Evolutionary conservation across 2,113 vertebrate genomes (phyloP).

Genomic region (Protobothrops mucrosquamatus): DNA sequence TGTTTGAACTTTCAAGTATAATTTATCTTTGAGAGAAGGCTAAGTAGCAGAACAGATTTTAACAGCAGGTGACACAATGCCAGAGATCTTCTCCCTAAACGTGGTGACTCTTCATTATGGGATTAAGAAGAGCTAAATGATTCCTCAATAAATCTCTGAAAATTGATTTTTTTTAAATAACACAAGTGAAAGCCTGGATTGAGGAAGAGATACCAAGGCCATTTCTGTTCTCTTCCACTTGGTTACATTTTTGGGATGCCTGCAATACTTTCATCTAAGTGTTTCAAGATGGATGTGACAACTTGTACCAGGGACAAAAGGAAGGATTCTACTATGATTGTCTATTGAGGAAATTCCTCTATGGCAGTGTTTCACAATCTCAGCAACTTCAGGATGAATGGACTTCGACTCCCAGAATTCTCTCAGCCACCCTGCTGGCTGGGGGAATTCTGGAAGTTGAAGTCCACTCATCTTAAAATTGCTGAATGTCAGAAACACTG

Average conservation of each 20-base stretch:
- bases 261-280: background rate
- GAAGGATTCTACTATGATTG: background rate
- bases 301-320: background rate
- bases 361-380: background rate
- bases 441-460: background rate
- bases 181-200: background rate
- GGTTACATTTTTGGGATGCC: background rate
- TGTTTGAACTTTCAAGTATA: background rate
- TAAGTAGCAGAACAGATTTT: background rate
- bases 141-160: background rate
- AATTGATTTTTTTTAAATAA: background rate
- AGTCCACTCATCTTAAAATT: background rate
- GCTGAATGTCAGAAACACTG: background rate
- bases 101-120: background rate
- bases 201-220: background rate
- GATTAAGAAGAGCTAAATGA: background rate
- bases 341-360: background rate
- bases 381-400: background rate
- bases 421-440: background rate
- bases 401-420: background rate
- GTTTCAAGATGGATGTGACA: background rate
- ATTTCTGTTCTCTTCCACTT: background rate
- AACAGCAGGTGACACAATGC: background rate
- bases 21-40: background rate
- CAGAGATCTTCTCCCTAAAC: background rate